Evolutionary conservation across 1,140 invertebrate species (phyloP).

Genomic region (Euborellia annulipes): DNA sequence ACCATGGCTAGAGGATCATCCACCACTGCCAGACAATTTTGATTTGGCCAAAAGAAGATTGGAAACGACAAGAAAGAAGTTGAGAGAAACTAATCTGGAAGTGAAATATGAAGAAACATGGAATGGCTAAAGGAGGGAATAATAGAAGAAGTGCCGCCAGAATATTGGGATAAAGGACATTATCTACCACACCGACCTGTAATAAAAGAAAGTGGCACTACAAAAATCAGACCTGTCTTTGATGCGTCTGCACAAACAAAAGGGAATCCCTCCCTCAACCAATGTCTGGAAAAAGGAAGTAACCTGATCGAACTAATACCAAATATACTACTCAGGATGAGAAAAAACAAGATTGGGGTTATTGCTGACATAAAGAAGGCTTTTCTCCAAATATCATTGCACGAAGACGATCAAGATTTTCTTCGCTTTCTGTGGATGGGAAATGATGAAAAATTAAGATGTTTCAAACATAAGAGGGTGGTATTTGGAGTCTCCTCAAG

Average conservation of each 20-base stretch:
- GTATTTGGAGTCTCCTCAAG: slow-evolving; percentile 13
- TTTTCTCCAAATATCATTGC: slow-evolving; percentile 25
- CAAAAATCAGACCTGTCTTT: slow-evolving; percentile 16
- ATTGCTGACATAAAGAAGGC: slow-evolving; percentile 27
- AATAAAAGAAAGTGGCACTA: slow-evolving; percentile 21
- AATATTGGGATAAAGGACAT: slow-evolving; percentile 13
- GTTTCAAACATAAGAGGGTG: slow-evolving; percentile 19
- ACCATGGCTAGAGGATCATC: slow-evolving; percentile 20
- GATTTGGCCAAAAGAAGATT: slow-evolving; percentile 14
- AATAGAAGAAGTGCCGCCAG: slow-evolving; percentile 18
- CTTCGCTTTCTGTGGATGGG: slow-evolving; percentile 23
- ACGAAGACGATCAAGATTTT: slow-evolving; percentile 18
- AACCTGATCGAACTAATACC: slow-evolving; percentile 27
- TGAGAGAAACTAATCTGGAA: slow-evolving; percentile 14
- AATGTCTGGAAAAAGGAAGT: slow-evolving; percentile 23
- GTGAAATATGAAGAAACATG: slow-evolving; percentile 18
- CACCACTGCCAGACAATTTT: slow-evolving; percentile 14
- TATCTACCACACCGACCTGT: slow-evolving; percentile 23
- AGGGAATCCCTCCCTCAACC: slow-evolving; percentile 21
- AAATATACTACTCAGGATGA: slow-evolving; percentile 23
- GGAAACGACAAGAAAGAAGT: slow-evolving; percentile 12
- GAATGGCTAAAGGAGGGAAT: slow-evolving; percentile 19
- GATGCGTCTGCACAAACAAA: slow-evolving; percentile 14
- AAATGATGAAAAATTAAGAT: slow-evolving; percentile 10
- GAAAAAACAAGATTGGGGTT: slow-evolving; percentile 21